These are phyloP conservation scores for Micromussa lordhowensis DNA, from an alignment of 92 coral and sea anemone species.

Conservation along the genomic window DNA sequence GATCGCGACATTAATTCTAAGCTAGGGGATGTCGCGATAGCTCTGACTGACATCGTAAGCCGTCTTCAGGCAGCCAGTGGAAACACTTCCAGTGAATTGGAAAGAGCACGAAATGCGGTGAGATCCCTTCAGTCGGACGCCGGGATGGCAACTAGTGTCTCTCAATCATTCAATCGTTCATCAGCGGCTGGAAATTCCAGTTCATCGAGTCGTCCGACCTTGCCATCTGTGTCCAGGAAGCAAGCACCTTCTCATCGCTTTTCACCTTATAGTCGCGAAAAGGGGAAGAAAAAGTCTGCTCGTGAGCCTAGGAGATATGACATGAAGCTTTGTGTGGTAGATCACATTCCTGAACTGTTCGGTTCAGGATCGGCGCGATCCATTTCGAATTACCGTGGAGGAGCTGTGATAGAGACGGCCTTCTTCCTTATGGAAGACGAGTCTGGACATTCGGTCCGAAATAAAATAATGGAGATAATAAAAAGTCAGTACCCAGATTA, in stretches of 20 bases:
- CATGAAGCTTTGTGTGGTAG: constrained; percentile 3
- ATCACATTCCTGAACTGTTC: constrained; percentile 6
- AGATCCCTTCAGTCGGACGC: constrained; percentile 18
- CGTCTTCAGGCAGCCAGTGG: neutral
- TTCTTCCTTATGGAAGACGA: constrained; percentile 24
- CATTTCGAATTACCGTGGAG: constrained; percentile 18
- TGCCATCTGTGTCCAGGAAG: constrained; percentile 15
- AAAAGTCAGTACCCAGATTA: constrained; percentile 3
- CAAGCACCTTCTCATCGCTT: constrained; percentile 14
- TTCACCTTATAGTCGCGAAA: constrained; percentile 7
- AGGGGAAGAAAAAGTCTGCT: neutral
- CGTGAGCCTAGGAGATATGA: constrained; percentile 1
- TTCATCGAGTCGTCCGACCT: neutral
- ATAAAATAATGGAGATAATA: constrained; percentile 9
- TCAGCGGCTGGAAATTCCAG: neutral
- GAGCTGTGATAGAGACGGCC: constrained; percentile 21
- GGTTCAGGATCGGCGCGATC: neutral
- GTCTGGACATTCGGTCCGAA: neutral
- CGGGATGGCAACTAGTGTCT: too few relatives aligned
- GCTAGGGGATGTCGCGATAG: neutral
- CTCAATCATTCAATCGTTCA: neutral
- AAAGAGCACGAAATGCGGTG: constrained; percentile 4
- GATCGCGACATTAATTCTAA: neutral
- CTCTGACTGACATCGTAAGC: neutral
- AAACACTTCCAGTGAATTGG: neutral